Percentiles rank a stretch among this genome's conserved stretches.
Evolutionary conservation across 92 coral and sea anemone species (phyloP).

Genomic region (Phenganax stokvisi): DNA sequence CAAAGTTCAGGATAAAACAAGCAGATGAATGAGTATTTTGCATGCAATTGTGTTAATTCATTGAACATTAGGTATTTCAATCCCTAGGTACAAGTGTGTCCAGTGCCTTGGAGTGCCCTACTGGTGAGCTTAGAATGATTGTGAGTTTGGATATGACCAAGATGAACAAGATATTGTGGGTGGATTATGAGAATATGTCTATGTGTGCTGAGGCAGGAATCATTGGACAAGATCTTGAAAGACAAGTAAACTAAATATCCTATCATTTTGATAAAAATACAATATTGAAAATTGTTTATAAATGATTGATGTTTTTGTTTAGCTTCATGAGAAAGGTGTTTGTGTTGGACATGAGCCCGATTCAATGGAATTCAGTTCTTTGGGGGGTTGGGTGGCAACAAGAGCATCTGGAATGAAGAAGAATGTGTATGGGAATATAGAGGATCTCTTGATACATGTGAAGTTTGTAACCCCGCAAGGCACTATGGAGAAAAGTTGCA

Average conservation of each 20-base stretch:
- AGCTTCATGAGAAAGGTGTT: slow-evolving; percentile 84
- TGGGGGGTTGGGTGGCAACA: slow-evolving; percentile 99
- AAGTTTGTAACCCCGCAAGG: slow-evolving; percentile 90
- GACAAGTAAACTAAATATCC: slow-evolving; percentile 49
- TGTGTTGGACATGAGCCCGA: slow-evolving; percentile 97
- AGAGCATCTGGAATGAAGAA: slow-evolving; percentile 99
- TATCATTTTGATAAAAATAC: not conserved
- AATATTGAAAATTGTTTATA: not conserved
- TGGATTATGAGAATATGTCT: slow-evolving; percentile 83
- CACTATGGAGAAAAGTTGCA: slow-evolving; percentile 94
- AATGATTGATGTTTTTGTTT: not conserved
- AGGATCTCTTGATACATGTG: slow-evolving; percentile 81
- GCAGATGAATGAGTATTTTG: no score
- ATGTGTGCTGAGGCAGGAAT: slow-evolving; percentile 95
- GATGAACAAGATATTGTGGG: slow-evolving; percentile 89
- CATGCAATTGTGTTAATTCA: no score
- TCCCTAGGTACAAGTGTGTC: slow-evolving; percentile 67
- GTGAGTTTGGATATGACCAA: slow-evolving; percentile 91
- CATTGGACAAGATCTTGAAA: slow-evolving; percentile 86
- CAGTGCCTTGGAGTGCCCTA: slow-evolving; percentile 85
- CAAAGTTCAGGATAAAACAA: no score
- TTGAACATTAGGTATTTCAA: no score
- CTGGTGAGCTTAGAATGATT: slow-evolving; percentile 76
- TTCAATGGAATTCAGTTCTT: slow-evolving; percentile 91
- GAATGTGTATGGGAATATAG: slow-evolving; percentile 95